Base-by-base conservation (phyloP, 2,113 vertebrate genomes). In the Alethe diademata region DNA sequence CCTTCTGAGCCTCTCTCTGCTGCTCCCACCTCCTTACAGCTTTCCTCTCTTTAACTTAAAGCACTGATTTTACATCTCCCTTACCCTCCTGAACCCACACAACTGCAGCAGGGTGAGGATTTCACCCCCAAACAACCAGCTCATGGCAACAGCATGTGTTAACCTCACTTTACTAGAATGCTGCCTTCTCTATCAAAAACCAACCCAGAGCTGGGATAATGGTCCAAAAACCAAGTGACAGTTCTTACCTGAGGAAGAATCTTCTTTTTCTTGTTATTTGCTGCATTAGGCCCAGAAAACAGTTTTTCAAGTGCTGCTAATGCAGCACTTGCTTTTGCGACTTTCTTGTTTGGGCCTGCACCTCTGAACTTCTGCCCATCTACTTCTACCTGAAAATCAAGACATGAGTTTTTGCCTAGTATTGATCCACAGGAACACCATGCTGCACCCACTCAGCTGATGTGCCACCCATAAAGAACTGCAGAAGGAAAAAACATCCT, bases 311-410 rank as follows among this genome's bases (percentile, higher is more conserved):
- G 98, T 36, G 99, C 99, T 66, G 99, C 99, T 86, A 99, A 93
- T 31, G 99, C 99, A 70, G 99, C 99, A n/a, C 99, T 99, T 93
- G 99, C 99, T 97, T 99, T 99, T 89, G 99, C 99, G 97, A 99
- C 99, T 94, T 99, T 99, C 98, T 99, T 99, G 97, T 99, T 99
- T 97, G 99, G 99, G 93, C 99, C 99, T 70, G 99, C 99, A 42
- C 99, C 99, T 87, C 99, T 98, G 96, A 99, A 99, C 96, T 99
- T 99, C 98, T 99, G 99, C 81, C 99, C 99, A 60, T 99, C 99
- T n/a, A 99, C 99, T 97, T 99, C 99, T 98, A 99, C 99, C 99
- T 99, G 95, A 88, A 97, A 98, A 88, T 62, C 33, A 95, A 91
- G 97, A 83, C 19, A 64, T 3, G 29, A 80, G 16, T 82, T 93